A percentile compares a stretch with the other conserved stretches of the same genome.
phyloP scores from a whole-genome alignment of 1,140 invertebrate species.

The Sesamia nonagrioides region DNA sequence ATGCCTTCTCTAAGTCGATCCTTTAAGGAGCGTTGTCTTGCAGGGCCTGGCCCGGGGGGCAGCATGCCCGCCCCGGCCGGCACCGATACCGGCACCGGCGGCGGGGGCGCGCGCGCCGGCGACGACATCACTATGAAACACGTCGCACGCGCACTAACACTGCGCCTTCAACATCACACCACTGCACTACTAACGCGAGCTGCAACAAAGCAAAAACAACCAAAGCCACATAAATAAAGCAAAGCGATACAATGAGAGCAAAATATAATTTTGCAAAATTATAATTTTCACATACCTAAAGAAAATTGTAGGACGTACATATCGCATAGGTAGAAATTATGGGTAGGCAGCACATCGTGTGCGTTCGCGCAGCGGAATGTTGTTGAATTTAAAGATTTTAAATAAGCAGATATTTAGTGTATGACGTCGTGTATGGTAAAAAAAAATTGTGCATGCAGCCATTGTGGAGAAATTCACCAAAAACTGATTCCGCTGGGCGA shows the following conservation, averaged over 20 bases:
- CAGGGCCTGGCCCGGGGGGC: constrained; percentile 88
- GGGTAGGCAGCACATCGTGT: no score
- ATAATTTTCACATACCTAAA: constrained; percentile 43
- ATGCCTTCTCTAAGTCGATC: constrained; percentile 92
- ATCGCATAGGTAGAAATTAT: constrained; percentile 8
- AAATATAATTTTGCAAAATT: constrained; percentile 54
- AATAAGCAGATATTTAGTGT: no score
- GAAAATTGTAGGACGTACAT: neutral
- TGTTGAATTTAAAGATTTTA: no score
- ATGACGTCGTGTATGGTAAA: no score
- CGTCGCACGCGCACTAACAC: constrained; percentile 67
- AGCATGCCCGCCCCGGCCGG: constrained; percentile 80
- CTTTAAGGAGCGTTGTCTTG: constrained; percentile 90
- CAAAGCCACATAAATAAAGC: constrained; percentile 81
- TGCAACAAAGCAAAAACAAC: constrained; percentile 81
- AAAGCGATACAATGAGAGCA: constrained; percentile 57
- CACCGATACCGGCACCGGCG: constrained; percentile 66
- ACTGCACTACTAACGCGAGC: constrained; percentile 79
- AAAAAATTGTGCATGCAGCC: no score
- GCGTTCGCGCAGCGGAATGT: no score
- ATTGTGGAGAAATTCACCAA: no score
- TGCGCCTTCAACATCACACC: constrained; percentile 73
- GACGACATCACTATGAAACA: constrained; percentile 72
- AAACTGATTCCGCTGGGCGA: no score
- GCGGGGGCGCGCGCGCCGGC: constrained; percentile 78